Base-by-base conservation (phyloP, 1,140 invertebrate species). In the Drosophila trapezifrons region DNA sequence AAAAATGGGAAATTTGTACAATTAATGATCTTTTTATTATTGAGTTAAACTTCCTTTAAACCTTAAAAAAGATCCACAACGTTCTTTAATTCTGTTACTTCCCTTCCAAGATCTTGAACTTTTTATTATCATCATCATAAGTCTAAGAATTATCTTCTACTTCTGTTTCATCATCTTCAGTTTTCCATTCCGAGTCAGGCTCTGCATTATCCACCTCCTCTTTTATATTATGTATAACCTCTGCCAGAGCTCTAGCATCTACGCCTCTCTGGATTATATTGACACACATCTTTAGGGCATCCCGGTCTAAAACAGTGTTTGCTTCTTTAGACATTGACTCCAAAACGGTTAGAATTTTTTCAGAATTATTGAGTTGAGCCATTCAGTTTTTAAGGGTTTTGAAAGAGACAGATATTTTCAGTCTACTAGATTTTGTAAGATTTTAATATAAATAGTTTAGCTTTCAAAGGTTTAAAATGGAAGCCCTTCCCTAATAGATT, bases 241-340 rank as follows among this genome's bases (percentile, higher is more conserved):
- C 5, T 12, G 29, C 62, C 15, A 85, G 25, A 3, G 5, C 9
- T 0, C 9, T 2, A 0, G 64, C 49, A 8, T 49, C 1, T 0
- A 86, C 22, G 4, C 78, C 75, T 13, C 22, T 18, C 0, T 29
- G 13, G 3, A 85, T 18, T 6, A 85, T 5, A 1, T 78, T 40
- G 4, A 54, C 13, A 43, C 69, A 64, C 12, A 71, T 54, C n/a
- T 46, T 20, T 2, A 78, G 15, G 7, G 74, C 20, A 12, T 78
- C 65, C 1, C n/a, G 22, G n/a, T 20, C 72, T 8, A 85, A 47
- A 0, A 51, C 70, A 0, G 65, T 49, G 18, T 86, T 63, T 13
- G 71, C 15, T 8, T 69, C 9, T 3, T 52, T 27, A 5, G 45
- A 40, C 20, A 85, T 71, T 2, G 13, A 42, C 12, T 42, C 15